Percentiles rank a stretch among this genome's conserved stretches.
phyloP scores from a whole-genome alignment of 1,140 invertebrate species.

The Achroia grisella region DNA sequence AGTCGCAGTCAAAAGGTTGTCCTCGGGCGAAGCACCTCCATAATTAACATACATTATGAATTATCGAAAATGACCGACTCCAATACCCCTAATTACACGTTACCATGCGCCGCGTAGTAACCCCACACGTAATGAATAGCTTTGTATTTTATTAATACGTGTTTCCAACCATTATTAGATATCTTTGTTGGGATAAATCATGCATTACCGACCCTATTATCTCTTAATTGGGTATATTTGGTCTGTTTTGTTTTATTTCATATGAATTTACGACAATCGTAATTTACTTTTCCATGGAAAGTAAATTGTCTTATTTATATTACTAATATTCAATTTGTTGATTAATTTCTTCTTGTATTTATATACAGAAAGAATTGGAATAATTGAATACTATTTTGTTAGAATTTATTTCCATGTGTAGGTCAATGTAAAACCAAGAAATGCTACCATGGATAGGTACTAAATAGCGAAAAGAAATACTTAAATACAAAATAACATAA shows the following conservation, averaged over 20 bases:
- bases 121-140: slow-evolving; percentile 47
- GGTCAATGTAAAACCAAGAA: no score
- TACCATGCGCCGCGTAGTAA: slow-evolving; percentile 26
- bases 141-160: slow-evolving; percentile 49
- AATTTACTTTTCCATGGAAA: no score
- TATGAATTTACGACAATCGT: background rate
- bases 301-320: no score
- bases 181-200: slow-evolving; percentile 45
- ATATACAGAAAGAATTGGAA: no score
- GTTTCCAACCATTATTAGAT: slow-evolving; percentile 44
- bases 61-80: slow-evolving; percentile 58
- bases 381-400: no score
- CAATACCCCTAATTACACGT: slow-evolving; percentile 55
- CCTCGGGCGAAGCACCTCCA: slow-evolving; percentile 46
- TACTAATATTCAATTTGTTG: no score
- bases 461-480: no score
- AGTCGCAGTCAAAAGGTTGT: slow-evolving; percentile 14
- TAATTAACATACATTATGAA: slow-evolving; percentile 70
- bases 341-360: no score
- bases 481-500: no score
- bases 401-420: no score
- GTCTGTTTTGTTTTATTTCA: slow-evolving; percentile 4
- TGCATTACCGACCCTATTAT: slow-evolving; percentile 37
- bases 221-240: slow-evolving; percentile 42
- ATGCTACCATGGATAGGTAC: no score